phyloP scores from a whole-genome alignment of 2,113 vertebrate species.

The Lagenorhynchus albirostris region DNA sequence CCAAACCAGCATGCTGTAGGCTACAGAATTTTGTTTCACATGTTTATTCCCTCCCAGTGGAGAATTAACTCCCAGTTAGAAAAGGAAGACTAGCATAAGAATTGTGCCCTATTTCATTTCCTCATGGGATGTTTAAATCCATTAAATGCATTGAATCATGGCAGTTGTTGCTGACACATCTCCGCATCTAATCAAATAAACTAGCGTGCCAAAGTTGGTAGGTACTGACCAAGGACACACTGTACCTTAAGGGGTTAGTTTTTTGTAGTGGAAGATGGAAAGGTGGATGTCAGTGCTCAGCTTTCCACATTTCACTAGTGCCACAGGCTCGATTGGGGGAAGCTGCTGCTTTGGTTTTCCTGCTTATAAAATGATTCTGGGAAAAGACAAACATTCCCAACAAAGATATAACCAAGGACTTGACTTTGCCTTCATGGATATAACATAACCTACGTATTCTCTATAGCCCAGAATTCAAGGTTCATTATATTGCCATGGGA shows the following conservation, averaged over 20 bases:
- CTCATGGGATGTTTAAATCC: background rate
- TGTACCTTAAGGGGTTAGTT: background rate
- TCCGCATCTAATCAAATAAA: background rate
- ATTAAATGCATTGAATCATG: background rate
- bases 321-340: background rate
- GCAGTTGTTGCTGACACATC: background rate
- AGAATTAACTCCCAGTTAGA: background rate
- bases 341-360: background rate
- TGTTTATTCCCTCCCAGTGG: background rate
- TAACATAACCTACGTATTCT: background rate
- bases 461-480: background rate
- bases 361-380: background rate
- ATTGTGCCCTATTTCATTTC: background rate
- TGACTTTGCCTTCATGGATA: background rate
- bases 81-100: background rate
- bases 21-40: conserved; percentile 22
- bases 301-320: background rate
- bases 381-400: background rate
- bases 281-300: background rate
- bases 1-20: background rate
- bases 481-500: background rate
- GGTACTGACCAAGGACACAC: background rate
- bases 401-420: background rate
- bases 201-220: background rate
- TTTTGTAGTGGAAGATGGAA: background rate